Evolutionary conservation across 2,113 vertebrate genomes (phyloP), one percentile per base, ranked within the genome.

Genomic region (Peromyscus maniculatus): DNA sequence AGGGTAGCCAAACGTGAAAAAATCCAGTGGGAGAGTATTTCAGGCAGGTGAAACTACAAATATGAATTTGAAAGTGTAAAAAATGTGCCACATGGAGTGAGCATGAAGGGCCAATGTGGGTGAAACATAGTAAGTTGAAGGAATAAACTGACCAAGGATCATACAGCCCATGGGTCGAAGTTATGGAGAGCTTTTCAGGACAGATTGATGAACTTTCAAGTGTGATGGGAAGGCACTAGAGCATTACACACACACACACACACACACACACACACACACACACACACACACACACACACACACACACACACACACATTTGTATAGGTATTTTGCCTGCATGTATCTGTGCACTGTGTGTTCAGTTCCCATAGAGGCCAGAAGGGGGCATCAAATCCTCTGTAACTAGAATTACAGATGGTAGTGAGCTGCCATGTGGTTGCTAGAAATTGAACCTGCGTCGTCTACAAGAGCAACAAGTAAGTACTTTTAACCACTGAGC

Each of bases 11-110:
- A 17, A 75, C 33, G 55, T 89, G 39, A 75, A 90, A 90, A 82
- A 92, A 91, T 11, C 15, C 59, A 64, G 39, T 75, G 21, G 26
- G 89, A 93, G 64, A 86, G 11, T n/a, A 88, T 80, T 93, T 93
- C 24, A 72, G 88, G 43, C 55, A 93, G 64, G 71, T 5, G n/a
- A 46, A 94, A 88, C 8, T 75, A 88, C 31, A 97, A 88, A 84
- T 66, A 28, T 75, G 93, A 95, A 9, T 72, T 91, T 15, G 28
- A 9, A 87, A 33, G 66, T 43, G 24, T 91, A 22, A 11, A 93
- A 59, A 87, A 36, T 39, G 69, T 88, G 46, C 28, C 11, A 55
- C 26, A 91, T 15, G 64, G 67, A 39, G 11, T 49, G 83, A 96
- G 52, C n/a, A 93, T 31, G 17, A 5, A 93, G 67, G 66, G 16